Conservation (phyloP, 2,888 invertebrate species). For the Ennomos fuscantarius region DNA sequence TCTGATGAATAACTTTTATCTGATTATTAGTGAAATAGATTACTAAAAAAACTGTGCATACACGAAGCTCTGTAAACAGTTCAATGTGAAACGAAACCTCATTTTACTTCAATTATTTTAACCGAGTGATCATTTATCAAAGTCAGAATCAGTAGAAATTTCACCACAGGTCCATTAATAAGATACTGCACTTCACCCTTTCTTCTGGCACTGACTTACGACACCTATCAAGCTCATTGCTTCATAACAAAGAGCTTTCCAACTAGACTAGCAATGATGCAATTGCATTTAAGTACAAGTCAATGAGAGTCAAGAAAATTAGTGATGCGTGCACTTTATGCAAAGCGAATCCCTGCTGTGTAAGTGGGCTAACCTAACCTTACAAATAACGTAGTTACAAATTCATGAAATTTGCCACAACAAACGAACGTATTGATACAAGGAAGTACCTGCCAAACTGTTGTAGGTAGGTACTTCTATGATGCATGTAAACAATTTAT, state of each 20-base stretch:
- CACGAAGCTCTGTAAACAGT: too few species aligned
- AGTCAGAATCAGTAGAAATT: slow-evolving; percentile 7
- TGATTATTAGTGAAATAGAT: too few species aligned
- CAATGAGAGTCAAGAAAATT: slow-evolving; percentile 1
- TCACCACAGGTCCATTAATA: not conserved
- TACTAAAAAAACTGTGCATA: too few species aligned
- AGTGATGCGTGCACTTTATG: not conserved
- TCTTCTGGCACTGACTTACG: not conserved
- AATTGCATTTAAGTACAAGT: not conserved
- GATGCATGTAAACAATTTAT: too few species aligned
- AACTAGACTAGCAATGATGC: slow-evolving; percentile 3
- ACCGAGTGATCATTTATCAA: slow-evolving; percentile 7
- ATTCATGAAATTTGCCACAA: slow-evolving; percentile 5
- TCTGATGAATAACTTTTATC: too few species aligned
- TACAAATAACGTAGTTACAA: slow-evolving; percentile 8
- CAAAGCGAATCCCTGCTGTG: not conserved
- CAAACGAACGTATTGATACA: too few species aligned
- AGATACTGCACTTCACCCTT: not conserved
- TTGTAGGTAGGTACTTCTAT: too few species aligned
- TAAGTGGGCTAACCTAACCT: not conserved
- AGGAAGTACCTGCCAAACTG: too few species aligned
- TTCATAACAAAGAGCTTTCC: not conserved
- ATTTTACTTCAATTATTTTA: slow-evolving; percentile 2
- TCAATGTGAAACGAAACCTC: not conserved
- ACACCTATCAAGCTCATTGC: slow-evolving; percentile 1